Conservation (phyloP, 2,888 invertebrate genomes). For the Myopa tessellatipennis region DNA sequence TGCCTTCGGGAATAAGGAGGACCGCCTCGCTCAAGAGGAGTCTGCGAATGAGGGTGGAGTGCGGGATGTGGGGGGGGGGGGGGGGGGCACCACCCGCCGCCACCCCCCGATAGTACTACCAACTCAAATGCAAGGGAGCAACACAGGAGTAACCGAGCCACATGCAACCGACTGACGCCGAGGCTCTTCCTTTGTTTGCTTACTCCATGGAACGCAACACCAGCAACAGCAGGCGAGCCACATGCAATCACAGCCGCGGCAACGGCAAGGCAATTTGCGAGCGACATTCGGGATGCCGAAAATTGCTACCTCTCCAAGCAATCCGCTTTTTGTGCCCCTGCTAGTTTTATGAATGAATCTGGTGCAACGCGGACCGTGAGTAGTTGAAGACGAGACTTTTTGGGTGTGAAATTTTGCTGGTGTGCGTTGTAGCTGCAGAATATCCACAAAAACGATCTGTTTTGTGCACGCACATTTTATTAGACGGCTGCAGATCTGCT, state of each 20-base stretch:
- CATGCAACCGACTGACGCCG: background rate
- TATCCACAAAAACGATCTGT: too few species aligned
- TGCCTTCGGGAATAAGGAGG: conserved; percentile 41
- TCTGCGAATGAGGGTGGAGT: background rate
- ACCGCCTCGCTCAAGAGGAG: conserved; percentile 17
- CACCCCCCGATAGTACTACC: background rate
- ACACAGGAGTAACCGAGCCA: background rate
- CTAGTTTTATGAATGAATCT: conserved; percentile 63
- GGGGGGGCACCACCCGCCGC: background rate
- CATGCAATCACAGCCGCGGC: conserved; percentile 56
- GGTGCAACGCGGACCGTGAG: too few species aligned
- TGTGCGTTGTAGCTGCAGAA: too few species aligned
- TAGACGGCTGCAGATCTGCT: too few species aligned
- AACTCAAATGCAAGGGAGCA: conserved; percentile 13
- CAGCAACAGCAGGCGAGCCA: conserved; percentile 50
- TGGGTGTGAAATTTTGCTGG: too few species aligned
- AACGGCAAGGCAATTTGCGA: background rate
- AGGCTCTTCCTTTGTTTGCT: background rate
- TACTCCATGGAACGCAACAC: background rate
- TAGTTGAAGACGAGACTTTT: too few species aligned
- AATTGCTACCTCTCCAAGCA: conserved; percentile 33
- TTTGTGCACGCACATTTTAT: too few species aligned
- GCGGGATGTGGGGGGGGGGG: conserved; percentile 17
- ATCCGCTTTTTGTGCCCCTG: conserved; percentile 28
- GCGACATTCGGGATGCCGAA: background rate